These are phyloP conservation scores for Pocillopora damicornis DNA, from an alignment of 64 coral and sea anemone species.

Conservation along the genomic window DNA sequence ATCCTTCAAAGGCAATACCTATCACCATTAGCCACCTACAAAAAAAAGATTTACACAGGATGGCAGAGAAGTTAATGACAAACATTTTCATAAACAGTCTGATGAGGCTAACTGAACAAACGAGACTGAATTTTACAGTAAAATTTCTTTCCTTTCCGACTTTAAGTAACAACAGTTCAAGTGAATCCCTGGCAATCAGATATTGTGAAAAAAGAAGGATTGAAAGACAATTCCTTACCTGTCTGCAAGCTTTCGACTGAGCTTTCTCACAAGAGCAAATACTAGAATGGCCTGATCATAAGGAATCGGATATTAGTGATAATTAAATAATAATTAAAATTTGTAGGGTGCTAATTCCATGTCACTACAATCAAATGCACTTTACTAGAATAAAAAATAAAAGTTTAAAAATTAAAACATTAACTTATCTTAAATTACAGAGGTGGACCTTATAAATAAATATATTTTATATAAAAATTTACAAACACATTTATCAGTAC, in stretches of 20 bases:
- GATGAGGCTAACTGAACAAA: too few relatives aligned
- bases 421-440: too few relatives aligned
- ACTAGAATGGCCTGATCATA: constrained; percentile 68
- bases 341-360: not conserved
- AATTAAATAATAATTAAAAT: not conserved
- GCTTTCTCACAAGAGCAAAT: constrained; percentile 63
- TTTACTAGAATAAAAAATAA: too few relatives aligned
- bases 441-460: too few relatives aligned
- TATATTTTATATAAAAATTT: not conserved
- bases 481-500: not conserved
- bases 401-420: too few relatives aligned
- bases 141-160: too few relatives aligned
- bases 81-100: not conserved
- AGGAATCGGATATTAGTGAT: not conserved
- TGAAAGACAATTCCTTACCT: constrained; percentile 39
- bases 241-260: constrained; percentile 72
- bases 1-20: constrained; percentile 62
- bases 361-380: too few relatives aligned
- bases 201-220: not conserved
- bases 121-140: too few relatives aligned
- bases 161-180: too few relatives aligned
- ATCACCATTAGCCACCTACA: constrained; percentile 92
- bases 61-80: not conserved
- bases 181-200: too few relatives aligned
- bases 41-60: not conserved